Evolutionary conservation across 35 echinoderm and acorn worm species (phyloP), one percentile per base, ranked within the genome.

Genomic region (Stichopus chloronotus): DNA sequence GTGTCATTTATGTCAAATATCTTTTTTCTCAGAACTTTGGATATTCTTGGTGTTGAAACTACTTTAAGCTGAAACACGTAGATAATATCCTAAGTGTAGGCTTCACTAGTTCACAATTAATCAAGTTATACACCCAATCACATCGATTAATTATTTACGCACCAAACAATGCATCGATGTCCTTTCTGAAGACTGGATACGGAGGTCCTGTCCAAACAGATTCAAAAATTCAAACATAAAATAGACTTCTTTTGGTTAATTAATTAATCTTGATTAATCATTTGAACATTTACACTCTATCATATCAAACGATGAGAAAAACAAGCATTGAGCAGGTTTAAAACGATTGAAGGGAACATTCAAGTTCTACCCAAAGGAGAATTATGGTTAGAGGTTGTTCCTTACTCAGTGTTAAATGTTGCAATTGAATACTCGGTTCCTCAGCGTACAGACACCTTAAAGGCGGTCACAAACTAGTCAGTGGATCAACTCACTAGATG

Each of bases 111-210:
- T 24, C 0, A 20, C 7, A 76, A 0, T 76, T 8, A 76, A 20
- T 76, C 9, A 24, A 6, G 0, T 76, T 76, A 20, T 17, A 24
- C 13, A 4, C 24, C 0, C 24, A 24, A 17, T 24, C 72, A 76
- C 5, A 76, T 20, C 24, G 24, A 12, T 76, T 8, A 24, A 6
- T 54, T 53, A 5, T 19, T 4, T 55, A 83, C 80, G 6, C 9
- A 83, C 80, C 80, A 14, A 14, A 83, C 53, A 83, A 83, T 19
- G 52, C 53, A 4, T 54, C 80, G 19, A 83, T 55, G 14, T 83
- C 80, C 6, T 83, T 83, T n/a, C 55, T 83, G 53, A 56, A 83
- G 16, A 56, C 80, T 19, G 80, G 80, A 83, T 56, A 56, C 3
- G 80, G 80, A 5, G 80, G 80, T 83, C 80, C 80, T 83, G 80